phyloP scores from a whole-genome alignment of 2,888 invertebrate genomes.

The Aelia acuminata region DNA sequence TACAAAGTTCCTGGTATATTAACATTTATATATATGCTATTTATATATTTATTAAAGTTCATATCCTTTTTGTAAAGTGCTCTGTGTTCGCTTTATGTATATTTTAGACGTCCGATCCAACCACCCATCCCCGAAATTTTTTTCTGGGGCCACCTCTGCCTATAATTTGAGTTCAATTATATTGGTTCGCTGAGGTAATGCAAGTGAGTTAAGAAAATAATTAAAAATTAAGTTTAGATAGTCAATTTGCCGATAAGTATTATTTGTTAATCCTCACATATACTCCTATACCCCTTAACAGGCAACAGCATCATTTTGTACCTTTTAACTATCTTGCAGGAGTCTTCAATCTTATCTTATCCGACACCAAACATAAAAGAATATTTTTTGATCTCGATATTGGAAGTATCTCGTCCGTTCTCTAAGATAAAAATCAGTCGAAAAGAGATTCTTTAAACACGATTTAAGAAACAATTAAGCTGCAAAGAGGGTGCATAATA shows the following conservation, averaged over 20 bases:
- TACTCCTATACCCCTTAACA: background rate
- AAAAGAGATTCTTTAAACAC: background rate
- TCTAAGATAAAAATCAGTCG: background rate
- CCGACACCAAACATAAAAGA: background rate
- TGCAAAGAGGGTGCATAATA: background rate
- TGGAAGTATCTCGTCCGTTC: background rate
- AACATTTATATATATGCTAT: too few relatives aligned
- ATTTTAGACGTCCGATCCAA: too few relatives aligned
- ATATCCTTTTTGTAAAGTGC: too few relatives aligned
- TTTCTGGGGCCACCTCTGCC: too few relatives aligned
- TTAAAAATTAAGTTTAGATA: background rate
- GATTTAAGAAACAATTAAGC: background rate
- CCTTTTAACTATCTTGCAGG: background rate
- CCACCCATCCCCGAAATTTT: too few relatives aligned
- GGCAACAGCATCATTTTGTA: background rate
- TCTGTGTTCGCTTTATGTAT: too few relatives aligned
- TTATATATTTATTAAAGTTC: too few relatives aligned
- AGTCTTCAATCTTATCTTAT: background rate
- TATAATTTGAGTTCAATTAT: too few relatives aligned
- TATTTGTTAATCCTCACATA: background rate
- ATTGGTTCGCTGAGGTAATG: too few relatives aligned
- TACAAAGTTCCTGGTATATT: too few relatives aligned
- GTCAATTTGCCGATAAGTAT: background rate
- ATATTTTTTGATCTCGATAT: background rate
- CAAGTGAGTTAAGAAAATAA: background rate